Evolutionary conservation across 2,888 invertebrate species (phyloP), one percentile per base, ranked within the genome.

Genomic region (Tetramorium bicarinatum): DNA sequence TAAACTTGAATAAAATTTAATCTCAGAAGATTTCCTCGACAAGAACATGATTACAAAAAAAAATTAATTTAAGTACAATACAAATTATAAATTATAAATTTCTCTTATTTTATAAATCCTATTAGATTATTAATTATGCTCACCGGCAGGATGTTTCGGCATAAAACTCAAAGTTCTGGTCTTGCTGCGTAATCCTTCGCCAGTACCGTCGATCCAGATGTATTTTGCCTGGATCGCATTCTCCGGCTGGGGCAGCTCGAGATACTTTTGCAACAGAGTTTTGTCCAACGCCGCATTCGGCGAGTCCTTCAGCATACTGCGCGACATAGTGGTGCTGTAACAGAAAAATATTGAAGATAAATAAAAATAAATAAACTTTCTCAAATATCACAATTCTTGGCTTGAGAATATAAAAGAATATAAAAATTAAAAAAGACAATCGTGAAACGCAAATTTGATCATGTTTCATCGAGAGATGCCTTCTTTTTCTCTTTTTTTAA

Each of bases 131-230:
- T 25, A 15, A 34, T 13, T 13, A 56, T 34, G 3, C 87, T 67
- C 15, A 98, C 98, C 97, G 95, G 97, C 96, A 6, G 98, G 96
- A 89, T 95, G 95, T 88, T 96, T 96, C 3, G 99, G 99, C 88
- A 98, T 96, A 92, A 97, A 98, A 94, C 97, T 97, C 86, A 99
- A 94, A 0, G 99, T 99, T 87, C 98, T 96, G 87, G 98, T 98
- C 95, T 99, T 99, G 95, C 97, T 97, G 85, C 99, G 96, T 77
- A 99, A 93, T 93, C 97, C 96, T 94, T 99, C 98, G 34, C 98
- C 99, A 29, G 97, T 97, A 44, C 99, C 99, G 94, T 99, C 99
- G 92, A 99, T 98, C 99, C 99, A 99, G 80, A 99, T 96, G 95
- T 99, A 99, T 75, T 98, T 98, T 61, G 98, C 98, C 94, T 98